Base-by-base conservation (phyloP, 2,797 vertebrate genomes). In the Sphenodon punctatus region DNA sequence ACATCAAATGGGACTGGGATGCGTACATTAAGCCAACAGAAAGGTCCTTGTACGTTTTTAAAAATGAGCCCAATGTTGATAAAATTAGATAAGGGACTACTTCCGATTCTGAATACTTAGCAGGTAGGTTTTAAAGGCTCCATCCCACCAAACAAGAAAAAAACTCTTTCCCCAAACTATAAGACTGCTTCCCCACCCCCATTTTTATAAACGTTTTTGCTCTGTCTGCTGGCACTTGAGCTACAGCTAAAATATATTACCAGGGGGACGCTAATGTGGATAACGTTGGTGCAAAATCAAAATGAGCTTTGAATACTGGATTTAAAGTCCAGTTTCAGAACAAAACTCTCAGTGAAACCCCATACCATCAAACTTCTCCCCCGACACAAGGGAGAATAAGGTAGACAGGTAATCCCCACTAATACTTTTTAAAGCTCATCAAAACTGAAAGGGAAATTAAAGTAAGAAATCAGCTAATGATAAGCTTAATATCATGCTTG, bases 151-250 rank as follows among this genome's bases (percentile, higher is more conserved):
- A 78, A 77, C 2, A 80, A 73, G 36, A 56, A 78, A 78, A 65
- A 66, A 4, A 66, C 70, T 72, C 39, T 48, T 15, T 46, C 75
- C 55, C 13, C 59, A 75, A 75, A 86, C 80, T 38, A 79, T 46
- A 6, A 55, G 48, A 43, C 64, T 4, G 86, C 86, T 60, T 65
- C 17, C 43, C 64, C 53, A 53, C 72, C 49, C 64, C n/a, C n/a
- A n/a, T n/a, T 36, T 61, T 71, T 56, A 86, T 67, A 72, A 88
- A 8, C 79, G 9, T 59, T 10, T 86, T 90, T 93, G 78, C 89
- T 92, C 88, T 90, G 86, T 90, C 90, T 89, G 61, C 86, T 80
- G 92, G 88, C 30, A 86, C 51, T 83, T 64, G 55, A 66, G 66
- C 66, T 59, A 67, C 25, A 77, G 58, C 67, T 25, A 82, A 63